Evolutionary conservation across 2,797 vertebrate species (phyloP).

Genomic region (Leuciscus waleckii): DNA sequence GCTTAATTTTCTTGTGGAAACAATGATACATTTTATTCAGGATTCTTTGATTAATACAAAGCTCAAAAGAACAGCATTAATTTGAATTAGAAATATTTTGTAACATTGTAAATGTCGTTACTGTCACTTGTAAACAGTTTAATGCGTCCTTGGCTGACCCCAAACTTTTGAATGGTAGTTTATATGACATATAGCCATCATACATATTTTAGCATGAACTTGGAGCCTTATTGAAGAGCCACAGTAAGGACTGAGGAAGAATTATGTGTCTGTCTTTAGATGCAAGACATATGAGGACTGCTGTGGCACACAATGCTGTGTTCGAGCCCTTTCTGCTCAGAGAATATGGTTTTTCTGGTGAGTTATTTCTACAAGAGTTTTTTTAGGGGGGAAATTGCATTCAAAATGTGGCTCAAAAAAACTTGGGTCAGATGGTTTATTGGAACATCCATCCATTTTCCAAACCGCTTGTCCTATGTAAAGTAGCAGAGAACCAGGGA

Average conservation of each 20-base stretch:
- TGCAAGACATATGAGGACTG: constrained; percentile 50
- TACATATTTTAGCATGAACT: neutral
- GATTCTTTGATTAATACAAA: neutral
- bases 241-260: neutral
- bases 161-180: neutral
- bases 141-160: no score
- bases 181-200: neutral
- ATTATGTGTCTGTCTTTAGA: constrained; percentile 24
- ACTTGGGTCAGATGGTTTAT: neutral
- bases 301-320: constrained; percentile 52
- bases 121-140: neutral
- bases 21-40: neutral
- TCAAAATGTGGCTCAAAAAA: neutral
- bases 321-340: constrained; percentile 43
- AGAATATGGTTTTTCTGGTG: constrained; percentile 58
- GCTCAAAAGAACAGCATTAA: neutral
- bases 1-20: neutral
- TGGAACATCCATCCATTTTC: neutral
- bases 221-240: neutral
- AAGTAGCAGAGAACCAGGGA: neutral
- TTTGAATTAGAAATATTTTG: neutral
- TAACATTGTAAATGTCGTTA: neutral
- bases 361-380: neutral
- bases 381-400: neutral
- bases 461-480: neutral